Conservation (phyloP, 2,888 invertebrate genomes). For the Dysmachus trigonus region DNA sequence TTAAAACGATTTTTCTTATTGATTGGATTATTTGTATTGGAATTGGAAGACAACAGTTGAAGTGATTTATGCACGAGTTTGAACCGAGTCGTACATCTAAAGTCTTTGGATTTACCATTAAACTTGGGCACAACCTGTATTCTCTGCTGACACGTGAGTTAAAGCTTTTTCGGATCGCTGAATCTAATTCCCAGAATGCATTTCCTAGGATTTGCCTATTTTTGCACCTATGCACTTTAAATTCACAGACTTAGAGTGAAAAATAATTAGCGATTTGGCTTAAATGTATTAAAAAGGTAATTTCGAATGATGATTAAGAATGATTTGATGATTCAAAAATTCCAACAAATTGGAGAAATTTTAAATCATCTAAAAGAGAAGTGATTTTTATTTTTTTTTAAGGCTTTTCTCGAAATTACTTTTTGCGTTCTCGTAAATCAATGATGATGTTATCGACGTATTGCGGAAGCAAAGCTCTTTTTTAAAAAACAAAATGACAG, state of each 20-base stretch:
- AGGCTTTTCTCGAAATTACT: no score
- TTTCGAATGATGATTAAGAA: no score
- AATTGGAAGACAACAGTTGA: neutral
- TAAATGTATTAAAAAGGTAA: neutral
- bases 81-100: neutral
- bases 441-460: no score
- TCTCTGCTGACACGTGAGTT: neutral
- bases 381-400: no score
- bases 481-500: no score
- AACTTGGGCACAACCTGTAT: slow-evolving; percentile 30
- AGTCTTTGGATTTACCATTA: slow-evolving; percentile 23
- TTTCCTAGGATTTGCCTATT: neutral
- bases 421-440: no score
- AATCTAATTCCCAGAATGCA: neutral
- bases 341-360: no score
- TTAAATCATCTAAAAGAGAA: no score
- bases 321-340: no score
- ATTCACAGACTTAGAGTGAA: neutral
- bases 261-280: neutral
- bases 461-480: no score
- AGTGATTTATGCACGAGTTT: slow-evolving; percentile 17
- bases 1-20: neutral
- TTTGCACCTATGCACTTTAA: neutral
- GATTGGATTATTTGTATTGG: neutral
- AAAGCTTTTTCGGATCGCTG: neutral